Evolutionary conservation across 2,797 vertebrate species (phyloP).

Genomic region (Sciurus vulgaris): DNA sequence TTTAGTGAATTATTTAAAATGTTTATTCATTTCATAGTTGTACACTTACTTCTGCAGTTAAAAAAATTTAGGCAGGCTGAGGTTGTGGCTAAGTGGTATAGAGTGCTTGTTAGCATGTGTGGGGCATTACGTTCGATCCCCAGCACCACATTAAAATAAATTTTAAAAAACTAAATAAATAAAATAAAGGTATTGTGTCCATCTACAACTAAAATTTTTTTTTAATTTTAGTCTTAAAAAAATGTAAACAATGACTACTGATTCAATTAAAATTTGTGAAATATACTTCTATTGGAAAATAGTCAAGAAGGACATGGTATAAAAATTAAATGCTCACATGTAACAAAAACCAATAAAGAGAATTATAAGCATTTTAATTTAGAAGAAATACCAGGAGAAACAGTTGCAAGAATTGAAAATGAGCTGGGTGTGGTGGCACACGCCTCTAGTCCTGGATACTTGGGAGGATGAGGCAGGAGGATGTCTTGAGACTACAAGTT

Average conservation of each 20-base stretch:
- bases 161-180: not conserved
- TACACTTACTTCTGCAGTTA: not conserved
- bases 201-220: too few relatives aligned
- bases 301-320: not conserved
- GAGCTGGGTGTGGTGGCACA: not conserved
- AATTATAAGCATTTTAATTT: not conserved
- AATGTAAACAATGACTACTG: conserved; percentile 29
- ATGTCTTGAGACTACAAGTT: too few relatives aligned
- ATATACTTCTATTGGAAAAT: not conserved
- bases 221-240: not conserved
- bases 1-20: conserved; percentile 11
- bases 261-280: not conserved
- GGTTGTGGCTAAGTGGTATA: too few relatives aligned
- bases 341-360: not conserved
- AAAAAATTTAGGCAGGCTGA: not conserved
- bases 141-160: too few relatives aligned
- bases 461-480: too few relatives aligned
- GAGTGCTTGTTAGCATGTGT: too few relatives aligned
- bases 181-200: not conserved
- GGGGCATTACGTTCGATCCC: too few relatives aligned
- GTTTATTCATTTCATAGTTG: not conserved
- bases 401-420: not conserved
- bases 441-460: too few relatives aligned
- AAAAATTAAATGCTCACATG: conserved; percentile 20
- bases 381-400: not conserved